phyloP scores from a whole-genome alignment of 2,113 vertebrate genomes.

The Ceratotherium simum region DNA sequence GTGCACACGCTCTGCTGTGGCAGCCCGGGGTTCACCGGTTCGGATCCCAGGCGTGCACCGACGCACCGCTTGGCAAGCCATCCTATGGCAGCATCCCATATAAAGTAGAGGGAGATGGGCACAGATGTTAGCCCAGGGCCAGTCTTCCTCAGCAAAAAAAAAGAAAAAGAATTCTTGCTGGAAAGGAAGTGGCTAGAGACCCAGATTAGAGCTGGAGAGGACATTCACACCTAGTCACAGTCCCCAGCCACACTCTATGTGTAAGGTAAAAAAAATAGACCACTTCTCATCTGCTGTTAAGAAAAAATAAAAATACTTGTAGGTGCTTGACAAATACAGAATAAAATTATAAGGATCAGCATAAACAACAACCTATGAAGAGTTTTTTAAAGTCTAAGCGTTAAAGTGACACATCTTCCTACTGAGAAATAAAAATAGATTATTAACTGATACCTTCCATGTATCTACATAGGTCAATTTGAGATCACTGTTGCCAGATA shows the following conservation, averaged over 20 bases:
- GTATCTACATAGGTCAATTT: neutral
- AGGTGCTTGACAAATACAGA: neutral
- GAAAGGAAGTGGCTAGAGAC: conserved; percentile 16
- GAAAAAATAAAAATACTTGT: conserved; percentile 55
- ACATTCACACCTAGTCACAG: conserved; percentile 48
- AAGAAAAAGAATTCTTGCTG: neutral
- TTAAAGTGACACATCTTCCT: neutral
- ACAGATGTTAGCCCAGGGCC: too few relatives aligned
- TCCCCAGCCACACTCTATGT: neutral
- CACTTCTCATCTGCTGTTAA: neutral
- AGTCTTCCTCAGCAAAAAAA: too few relatives aligned
- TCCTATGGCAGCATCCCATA: too few relatives aligned
- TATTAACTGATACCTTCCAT: neutral
- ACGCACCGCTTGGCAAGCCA: too few relatives aligned
- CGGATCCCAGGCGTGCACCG: too few relatives aligned
- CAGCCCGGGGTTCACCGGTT: too few relatives aligned
- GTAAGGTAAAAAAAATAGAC: conserved; percentile 39
- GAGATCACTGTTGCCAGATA: neutral
- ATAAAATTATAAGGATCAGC: conserved; percentile 21
- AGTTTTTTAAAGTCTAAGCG: neutral
- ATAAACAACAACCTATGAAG: neutral
- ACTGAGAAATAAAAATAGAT: neutral
- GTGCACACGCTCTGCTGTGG: too few relatives aligned
- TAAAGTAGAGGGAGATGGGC: too few relatives aligned
- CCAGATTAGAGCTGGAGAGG: conserved; percentile 49